A percentile compares a stretch with the other conserved stretches of the same genome.
Evolutionary conservation across 2,797 vertebrate species (phyloP).

Genomic region (Pteropus rufus): DNA sequence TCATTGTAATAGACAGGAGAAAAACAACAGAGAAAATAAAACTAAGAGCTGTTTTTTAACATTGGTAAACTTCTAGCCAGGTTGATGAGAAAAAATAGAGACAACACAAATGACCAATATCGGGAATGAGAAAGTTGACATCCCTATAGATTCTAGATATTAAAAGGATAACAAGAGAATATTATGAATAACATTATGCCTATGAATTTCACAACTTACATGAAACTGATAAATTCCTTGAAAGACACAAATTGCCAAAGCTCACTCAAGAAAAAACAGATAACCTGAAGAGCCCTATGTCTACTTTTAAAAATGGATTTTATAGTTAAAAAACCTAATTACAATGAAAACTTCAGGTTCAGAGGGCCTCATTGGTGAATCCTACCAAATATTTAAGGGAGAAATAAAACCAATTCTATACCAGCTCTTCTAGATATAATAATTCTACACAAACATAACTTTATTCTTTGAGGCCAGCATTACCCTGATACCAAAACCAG

Average conservation of each 20-base stretch:
- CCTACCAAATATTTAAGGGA: not conserved
- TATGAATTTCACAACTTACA: not conserved
- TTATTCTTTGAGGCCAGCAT: not conserved
- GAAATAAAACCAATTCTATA: not conserved
- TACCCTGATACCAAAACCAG: not conserved
- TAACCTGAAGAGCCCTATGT: not conserved
- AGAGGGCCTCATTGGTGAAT: not conserved
- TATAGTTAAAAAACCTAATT: not conserved
- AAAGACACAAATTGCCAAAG: not conserved
- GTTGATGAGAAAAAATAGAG: not conserved
- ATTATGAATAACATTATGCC: not conserved
- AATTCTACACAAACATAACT: not conserved
- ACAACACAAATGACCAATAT: not conserved
- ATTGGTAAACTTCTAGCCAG: not conserved
- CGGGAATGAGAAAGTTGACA: not conserved
- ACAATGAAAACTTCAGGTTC: not conserved
- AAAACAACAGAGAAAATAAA: not conserved
- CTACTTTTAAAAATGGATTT: not conserved
- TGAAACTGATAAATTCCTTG: not conserved
- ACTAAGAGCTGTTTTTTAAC: not conserved
- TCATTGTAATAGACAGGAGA: not conserved
- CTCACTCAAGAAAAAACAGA: not conserved
- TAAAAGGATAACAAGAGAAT: not conserved
- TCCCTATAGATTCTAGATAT: not conserved
- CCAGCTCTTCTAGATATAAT: not conserved